Base-by-base conservation (phyloP, 2,113 vertebrate species). In the Tachysurus vachellii region DNA sequence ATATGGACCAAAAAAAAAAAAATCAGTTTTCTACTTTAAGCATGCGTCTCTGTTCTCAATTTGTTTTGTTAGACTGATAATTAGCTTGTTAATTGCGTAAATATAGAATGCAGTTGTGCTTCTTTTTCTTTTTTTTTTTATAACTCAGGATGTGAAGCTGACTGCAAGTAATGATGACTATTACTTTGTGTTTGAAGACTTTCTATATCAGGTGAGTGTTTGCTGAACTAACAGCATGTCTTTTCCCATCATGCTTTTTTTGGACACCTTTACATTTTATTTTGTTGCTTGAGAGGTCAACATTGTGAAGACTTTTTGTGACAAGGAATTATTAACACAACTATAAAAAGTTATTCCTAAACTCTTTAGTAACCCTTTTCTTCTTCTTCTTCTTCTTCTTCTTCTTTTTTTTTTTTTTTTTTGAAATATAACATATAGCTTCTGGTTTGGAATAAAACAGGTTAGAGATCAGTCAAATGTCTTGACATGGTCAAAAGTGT, bases 161-260 rank as follows among this genome's bases (percentile, higher is more conserved):
- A 99, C 98, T 9, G 98, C 98, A 90, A 99, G 97, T 92, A 99
- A 99, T 0, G 98, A 99, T 83, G 98, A 99, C 94, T 97, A 99
- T 92, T 99, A 99, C 94, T 99, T 99, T 96, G 98, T 99, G 84
- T 99, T 99, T 96, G 98, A 99, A 94, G 98, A 99, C 92, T 99
- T 97, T 93, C 96, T 99, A 86, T 99, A 99, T 94, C 98, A 99
- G 96, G 98, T 99, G 92, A 87, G 95, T 94, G 61, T 79, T 68
- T 9, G 53, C 2, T 5, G 6, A 76, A 68, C 0, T n/a, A 26
- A 44, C 5, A 88, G 50, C 14, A 12, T 54, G 14, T 42, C 62
- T 10, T 28, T 50, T 57, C 53, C 31, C 26, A 21, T 26, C 16
- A 31, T 19, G 57, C 1, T 77, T 64, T 85, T 16, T 50, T 71